Evolutionary conservation across 2,888 invertebrate species (phyloP).

Genomic region (Isoperla grammatica): DNA sequence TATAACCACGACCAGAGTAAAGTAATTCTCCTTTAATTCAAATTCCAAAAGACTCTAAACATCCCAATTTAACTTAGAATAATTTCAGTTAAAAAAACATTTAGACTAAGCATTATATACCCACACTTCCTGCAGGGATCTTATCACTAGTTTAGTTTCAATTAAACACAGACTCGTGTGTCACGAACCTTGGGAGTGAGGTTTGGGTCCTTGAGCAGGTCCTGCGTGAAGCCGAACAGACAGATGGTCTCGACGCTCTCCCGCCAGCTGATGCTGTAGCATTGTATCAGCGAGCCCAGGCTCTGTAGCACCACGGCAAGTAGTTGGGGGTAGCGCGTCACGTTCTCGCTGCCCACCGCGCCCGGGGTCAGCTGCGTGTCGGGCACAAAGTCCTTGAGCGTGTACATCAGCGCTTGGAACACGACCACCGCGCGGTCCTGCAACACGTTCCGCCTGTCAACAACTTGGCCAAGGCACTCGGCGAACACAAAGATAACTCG

Average conservation of each 20-base stretch:
- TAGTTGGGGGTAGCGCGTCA: constrained; percentile 48
- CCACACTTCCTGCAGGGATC: too few species aligned
- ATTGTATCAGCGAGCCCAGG: constrained; percentile 57
- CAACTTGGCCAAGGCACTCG: too few species aligned
- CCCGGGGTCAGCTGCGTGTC: background rate
- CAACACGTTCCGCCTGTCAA: too few species aligned
- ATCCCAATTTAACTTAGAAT: too few species aligned
- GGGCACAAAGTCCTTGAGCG: constrained; percentile 42
- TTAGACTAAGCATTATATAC: too few species aligned
- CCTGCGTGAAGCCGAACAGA: constrained; percentile 50
- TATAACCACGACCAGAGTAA: too few species aligned
- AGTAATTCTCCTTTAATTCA: too few species aligned
- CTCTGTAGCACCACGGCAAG: constrained; percentile 62
- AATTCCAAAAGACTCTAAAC: too few species aligned
- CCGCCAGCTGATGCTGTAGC: constrained; percentile 69
- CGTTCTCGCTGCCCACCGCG: constrained; percentile 29
- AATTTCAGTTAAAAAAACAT: too few species aligned
- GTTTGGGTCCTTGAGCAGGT: constrained; percentile 49
- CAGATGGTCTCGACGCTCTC: constrained; percentile 71
- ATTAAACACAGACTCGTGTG: too few species aligned
- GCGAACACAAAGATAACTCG: too few species aligned
- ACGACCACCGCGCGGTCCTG: constrained; percentile 55
- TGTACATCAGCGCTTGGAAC: constrained; percentile 58
- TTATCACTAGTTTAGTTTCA: too few species aligned
- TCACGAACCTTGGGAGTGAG: constrained; percentile 47